These are phyloP conservation scores for Carabus problematicus DNA, from an alignment of 2,888 invertebrate genomes.

Conservation along the genomic window DNA sequence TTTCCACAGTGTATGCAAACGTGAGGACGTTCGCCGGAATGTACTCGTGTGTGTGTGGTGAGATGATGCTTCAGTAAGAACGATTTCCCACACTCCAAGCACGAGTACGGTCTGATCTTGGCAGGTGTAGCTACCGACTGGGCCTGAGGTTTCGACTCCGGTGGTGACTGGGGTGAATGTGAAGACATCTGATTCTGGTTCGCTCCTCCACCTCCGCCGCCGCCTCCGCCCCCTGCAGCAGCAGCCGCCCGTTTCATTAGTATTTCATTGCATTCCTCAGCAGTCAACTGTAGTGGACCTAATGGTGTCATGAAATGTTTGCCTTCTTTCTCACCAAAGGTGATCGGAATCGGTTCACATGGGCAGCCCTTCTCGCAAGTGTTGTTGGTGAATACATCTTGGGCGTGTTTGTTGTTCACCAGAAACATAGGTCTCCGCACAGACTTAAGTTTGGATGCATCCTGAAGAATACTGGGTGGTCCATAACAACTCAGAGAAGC, in stretches of 20 bases:
- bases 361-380: conserved; percentile 37
- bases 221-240: conserved; percentile 62
- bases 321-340: conserved; percentile 33
- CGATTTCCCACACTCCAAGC: conserved; percentile 83
- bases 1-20: conserved; percentile 82
- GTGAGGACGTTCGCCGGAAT: conserved; percentile 81
- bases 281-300: conserved; percentile 75
- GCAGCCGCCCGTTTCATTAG: conserved; percentile 77
- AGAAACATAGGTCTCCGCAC: conserved; percentile 47
- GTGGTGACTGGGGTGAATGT: conserved; percentile 59
- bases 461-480: conserved; percentile 45
- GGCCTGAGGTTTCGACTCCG: conserved; percentile 52
- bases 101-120: conserved; percentile 81
- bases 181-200: conserved; percentile 60
- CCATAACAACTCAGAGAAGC: conserved; percentile 42
- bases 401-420: conserved; percentile 47
- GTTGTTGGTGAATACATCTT: conserved; percentile 47
- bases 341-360: conserved; percentile 32
- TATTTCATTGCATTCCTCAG: conserved; percentile 81
- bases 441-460: conserved; percentile 45
- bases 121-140: conserved; percentile 46
- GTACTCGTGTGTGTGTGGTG: conserved; percentile 82
- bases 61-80: conserved; percentile 85
- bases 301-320: conserved; percentile 76
- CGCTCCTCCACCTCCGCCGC: conserved; percentile 53